These are phyloP conservation scores for Nylanderia fulva DNA, from an alignment of 1,140 invertebrate species.

Conservation along the genomic window DNA sequence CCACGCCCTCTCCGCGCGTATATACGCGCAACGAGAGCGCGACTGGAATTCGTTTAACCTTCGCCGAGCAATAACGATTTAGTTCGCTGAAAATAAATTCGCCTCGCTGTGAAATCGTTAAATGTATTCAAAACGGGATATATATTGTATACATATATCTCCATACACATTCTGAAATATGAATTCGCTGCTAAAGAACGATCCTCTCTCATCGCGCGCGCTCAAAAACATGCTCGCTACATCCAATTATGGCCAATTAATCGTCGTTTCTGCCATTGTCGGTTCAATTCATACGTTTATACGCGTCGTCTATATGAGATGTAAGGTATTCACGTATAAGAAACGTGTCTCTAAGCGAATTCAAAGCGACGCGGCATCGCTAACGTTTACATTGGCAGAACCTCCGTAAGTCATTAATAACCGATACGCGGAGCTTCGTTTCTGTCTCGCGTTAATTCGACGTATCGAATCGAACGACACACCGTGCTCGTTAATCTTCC, in stretches of 20 bases:
- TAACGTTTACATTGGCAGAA: conserved; percentile 70
- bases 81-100: conserved; percentile 63
- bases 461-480: conserved; percentile 83
- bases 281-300: conserved; percentile 8
- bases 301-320: not conserved
- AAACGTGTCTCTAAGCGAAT: conserved; percentile 57
- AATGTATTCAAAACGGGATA: conserved; percentile 38
- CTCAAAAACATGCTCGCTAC: not conserved
- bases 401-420: conserved; percentile 75
- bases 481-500: conserved; percentile 80
- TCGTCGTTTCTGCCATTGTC: conserved; percentile 16
- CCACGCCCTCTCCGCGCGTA: conserved; percentile 54
- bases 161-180: too few species aligned
- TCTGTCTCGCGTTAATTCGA: conserved; percentile 77
- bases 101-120: not conserved
- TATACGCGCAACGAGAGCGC: conserved; percentile 42
- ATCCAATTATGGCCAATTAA: conserved; percentile 67
- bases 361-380: conserved; percentile 48
- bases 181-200: not conserved
- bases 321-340: conserved; percentile 32
- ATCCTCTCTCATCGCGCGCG: not conserved
- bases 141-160: too few species aligned
- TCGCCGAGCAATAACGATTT: conserved; percentile 73
- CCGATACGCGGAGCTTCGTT: conserved; percentile 73
- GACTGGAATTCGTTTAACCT: conserved; percentile 80